Evolutionary conservation across 2,888 invertebrate genomes (phyloP), one percentile per base, ranked within the genome.

Genomic region (Cheiracanthium punctorium): DNA sequence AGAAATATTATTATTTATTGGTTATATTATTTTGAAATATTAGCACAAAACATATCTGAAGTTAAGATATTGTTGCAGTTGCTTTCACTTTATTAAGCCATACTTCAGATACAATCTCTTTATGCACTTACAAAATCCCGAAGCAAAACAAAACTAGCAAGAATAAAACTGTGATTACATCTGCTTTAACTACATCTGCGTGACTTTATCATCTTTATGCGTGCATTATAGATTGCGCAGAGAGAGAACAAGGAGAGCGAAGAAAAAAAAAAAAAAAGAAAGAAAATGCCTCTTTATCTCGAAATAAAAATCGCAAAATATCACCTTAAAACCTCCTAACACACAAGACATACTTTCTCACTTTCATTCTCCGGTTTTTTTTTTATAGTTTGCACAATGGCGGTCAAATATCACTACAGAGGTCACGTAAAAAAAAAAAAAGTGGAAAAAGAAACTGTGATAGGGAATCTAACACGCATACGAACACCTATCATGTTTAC

Each of bases 401-500:
- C 24, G 77, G 67, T 29, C 29, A 24, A 24, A n/a, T 64, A 64
- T 58, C 52, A 71, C 71, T 33, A 17, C 14, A 64, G 32, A 20
- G 32, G 72, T 84, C 84, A 79, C 84, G 84, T 73, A 67, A 73
- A 77, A 67, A 32, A 72, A 72, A 29, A 43, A n/a, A n/a, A n/a
- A n/a, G n/a, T n/a, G n/a, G 73, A 74, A 70, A 52, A 1, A n/a
- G 69, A 58, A 52, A 32, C 29, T 48, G 71, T 29, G 64, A 70
- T 72, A 69, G 52, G 77, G 77, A 33, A 67, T 48, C 41, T 17
- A 17, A 52, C 32, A 12, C 58, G 37, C 33, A 67, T 28, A 41
- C 29, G 37, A n/a, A 37, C 37, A 70, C 70, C 41, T 70, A 70
- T 70, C 70, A 70, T 70, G 70, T 70, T 70, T 70, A 37, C 70